A percentile compares a stretch with the other conserved stretches of the same genome.
phyloP scores from a whole-genome alignment of 2,113 vertebrate species.

The Clarias batrachus region DNA sequence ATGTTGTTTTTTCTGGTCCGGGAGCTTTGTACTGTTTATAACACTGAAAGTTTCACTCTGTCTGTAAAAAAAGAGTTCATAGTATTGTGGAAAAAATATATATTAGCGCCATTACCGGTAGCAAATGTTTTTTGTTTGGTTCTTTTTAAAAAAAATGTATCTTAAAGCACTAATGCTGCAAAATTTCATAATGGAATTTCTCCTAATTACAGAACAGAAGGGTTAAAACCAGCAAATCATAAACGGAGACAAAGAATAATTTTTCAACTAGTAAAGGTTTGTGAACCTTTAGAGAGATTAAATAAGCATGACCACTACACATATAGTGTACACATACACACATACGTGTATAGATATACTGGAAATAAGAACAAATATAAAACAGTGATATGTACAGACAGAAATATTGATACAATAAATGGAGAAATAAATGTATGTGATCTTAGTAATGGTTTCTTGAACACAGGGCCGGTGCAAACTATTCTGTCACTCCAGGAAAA shows the following conservation, averaged over 20 bases:
- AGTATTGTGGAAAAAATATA: no score
- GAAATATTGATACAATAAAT: background rate
- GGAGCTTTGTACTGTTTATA: no score
- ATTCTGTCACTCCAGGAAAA: background rate
- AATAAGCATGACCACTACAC: constrained; percentile 13
- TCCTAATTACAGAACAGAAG: constrained; percentile 15
- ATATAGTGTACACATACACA: constrained; percentile 21
- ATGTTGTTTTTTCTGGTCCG: no score
- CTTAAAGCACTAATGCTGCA: background rate
- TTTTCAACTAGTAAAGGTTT: constrained; percentile 18
- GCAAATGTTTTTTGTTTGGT: no score
- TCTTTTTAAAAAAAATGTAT: no score
- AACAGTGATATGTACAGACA: constrained; percentile 10
- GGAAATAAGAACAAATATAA: background rate
- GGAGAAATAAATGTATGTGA: background rate
- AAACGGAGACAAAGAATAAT: constrained; percentile 45
- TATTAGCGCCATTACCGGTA: no score
- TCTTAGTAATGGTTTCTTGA: background rate
- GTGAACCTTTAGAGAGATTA: background rate
- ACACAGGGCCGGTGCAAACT: constrained; percentile 9
- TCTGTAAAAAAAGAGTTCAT: no score
- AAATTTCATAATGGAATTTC: background rate
- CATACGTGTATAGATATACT: constrained; percentile 19
- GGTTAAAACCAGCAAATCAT: constrained; percentile 44
- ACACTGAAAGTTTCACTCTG: no score